Percentiles rank a stretch among this genome's conserved stretches.
phyloP scores from a whole-genome alignment of 2,888 invertebrate species.

The Thelaira solivaga region DNA sequence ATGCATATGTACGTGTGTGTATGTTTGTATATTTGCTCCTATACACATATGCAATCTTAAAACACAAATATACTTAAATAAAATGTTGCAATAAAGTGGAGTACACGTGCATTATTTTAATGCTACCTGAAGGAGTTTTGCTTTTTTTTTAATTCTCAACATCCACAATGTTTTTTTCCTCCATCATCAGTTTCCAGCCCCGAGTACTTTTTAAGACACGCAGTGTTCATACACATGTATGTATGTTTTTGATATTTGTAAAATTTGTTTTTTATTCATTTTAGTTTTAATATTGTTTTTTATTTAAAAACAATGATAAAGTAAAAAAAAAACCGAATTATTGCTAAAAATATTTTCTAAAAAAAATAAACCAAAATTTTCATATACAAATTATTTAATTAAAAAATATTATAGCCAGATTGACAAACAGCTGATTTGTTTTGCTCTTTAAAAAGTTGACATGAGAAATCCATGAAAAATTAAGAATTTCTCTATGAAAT shows the following conservation, averaged over 20 bases:
- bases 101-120: slow-evolving; percentile 76
- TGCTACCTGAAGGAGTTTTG: slow-evolving; percentile 73
- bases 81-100: slow-evolving; percentile 69
- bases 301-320: too few species aligned
- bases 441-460: too few species aligned
- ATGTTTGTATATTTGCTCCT: background rate
- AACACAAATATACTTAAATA: slow-evolving; percentile 33
- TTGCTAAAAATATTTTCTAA: too few species aligned
- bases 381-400: too few species aligned
- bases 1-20: background rate
- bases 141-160: slow-evolving; percentile 30
- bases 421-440: too few species aligned
- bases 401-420: too few species aligned
- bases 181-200: background rate
- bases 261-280: background rate
- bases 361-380: too few species aligned
- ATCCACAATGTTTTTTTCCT: slow-evolving; percentile 10
- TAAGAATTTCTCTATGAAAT: too few species aligned
- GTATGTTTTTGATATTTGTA: too few species aligned
- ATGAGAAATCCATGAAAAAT: too few species aligned
- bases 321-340: too few species aligned
- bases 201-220: slow-evolving; percentile 11
- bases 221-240: too few species aligned
- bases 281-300: slow-evolving; percentile 3
- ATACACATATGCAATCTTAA: background rate